phyloP scores from a whole-genome alignment of 2,888 invertebrate genomes.

The Noctua comes region DNA sequence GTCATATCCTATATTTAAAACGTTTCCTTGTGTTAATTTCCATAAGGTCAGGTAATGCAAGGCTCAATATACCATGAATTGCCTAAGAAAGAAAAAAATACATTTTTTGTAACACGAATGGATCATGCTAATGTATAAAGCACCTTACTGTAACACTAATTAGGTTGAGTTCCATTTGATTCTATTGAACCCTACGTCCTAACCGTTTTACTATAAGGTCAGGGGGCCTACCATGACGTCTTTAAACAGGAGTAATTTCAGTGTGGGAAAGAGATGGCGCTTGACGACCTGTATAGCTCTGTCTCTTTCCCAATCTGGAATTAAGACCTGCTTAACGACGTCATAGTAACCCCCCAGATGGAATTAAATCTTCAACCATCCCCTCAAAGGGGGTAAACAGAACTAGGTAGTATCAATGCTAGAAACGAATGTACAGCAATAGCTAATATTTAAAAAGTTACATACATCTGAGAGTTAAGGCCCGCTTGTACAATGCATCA shows the following conservation, averaged over 20 bases:
- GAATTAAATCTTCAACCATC: background rate
- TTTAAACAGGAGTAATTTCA: no score
- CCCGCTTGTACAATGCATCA: background rate
- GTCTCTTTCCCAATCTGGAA: no score
- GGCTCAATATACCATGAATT: background rate
- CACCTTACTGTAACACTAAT: background rate
- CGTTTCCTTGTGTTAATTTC: no score
- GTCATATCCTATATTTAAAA: no score
- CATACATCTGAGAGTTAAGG: background rate
- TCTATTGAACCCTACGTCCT: background rate
- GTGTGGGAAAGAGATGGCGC: no score
- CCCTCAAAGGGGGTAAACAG: background rate
- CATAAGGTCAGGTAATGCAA: background rate
- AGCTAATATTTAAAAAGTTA: background rate
- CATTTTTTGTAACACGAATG: background rate
- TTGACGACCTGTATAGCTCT: no score
- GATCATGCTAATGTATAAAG: background rate
- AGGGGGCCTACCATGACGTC: no score
- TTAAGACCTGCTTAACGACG: no score
- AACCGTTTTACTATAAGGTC: background rate
- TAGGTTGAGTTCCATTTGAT: background rate
- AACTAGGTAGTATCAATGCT: constrained; percentile 20
- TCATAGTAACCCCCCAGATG: background rate
- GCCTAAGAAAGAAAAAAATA: background rate
- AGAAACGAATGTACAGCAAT: constrained; percentile 16